These are phyloP conservation scores for Brachionus asplanchnoidis DNA, from an alignment of 1,140 invertebrate species.

Conservation along the genomic window DNA sequence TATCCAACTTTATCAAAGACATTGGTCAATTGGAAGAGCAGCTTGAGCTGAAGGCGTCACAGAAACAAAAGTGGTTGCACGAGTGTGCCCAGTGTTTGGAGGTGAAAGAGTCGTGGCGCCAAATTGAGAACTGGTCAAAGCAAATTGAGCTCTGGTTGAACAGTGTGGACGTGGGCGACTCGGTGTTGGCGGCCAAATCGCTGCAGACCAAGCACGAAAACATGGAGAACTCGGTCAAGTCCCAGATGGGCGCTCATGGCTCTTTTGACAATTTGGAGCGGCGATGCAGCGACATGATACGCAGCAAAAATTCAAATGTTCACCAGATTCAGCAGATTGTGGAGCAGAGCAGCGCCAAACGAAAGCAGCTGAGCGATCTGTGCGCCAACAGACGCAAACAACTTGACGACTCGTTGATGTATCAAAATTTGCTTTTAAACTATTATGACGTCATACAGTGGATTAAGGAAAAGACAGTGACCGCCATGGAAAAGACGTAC, in stretches of 20 bases:
- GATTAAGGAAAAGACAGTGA: slow-evolving; percentile 84
- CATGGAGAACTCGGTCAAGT: slow-evolving; percentile 20
- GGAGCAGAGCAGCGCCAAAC: neutral
- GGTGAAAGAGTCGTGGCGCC: neutral
- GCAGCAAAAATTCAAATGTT: neutral
- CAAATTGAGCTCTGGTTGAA: neutral
- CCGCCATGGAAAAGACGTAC: slow-evolving; percentile 85
- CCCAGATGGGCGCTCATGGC: slow-evolving; percentile 1
- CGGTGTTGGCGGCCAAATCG: slow-evolving; percentile 20
- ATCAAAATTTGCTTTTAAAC: slow-evolving; percentile 18
- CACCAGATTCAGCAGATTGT: neutral
- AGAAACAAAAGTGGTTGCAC: slow-evolving; percentile 21
- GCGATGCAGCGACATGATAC: neutral
- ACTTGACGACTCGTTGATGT: slow-evolving; percentile 25
- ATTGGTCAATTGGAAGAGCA: neutral
- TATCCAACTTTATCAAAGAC: slow-evolving; percentile 8
- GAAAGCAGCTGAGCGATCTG: neutral
- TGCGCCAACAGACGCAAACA: neutral
- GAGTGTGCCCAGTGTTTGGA: slow-evolving; percentile 4
- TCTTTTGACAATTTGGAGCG: slow-evolving; percentile 11
- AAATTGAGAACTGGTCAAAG: slow-evolving; percentile 14
- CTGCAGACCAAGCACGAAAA: slow-evolving; percentile 27
- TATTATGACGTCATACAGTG: slow-evolving; percentile 61
- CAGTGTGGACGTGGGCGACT: slow-evolving; percentile 5
- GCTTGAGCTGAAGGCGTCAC: neutral